Evolutionary conservation across 2,797 vertebrate genomes (phyloP).

Genomic region (Smutsia temminckii): DNA sequence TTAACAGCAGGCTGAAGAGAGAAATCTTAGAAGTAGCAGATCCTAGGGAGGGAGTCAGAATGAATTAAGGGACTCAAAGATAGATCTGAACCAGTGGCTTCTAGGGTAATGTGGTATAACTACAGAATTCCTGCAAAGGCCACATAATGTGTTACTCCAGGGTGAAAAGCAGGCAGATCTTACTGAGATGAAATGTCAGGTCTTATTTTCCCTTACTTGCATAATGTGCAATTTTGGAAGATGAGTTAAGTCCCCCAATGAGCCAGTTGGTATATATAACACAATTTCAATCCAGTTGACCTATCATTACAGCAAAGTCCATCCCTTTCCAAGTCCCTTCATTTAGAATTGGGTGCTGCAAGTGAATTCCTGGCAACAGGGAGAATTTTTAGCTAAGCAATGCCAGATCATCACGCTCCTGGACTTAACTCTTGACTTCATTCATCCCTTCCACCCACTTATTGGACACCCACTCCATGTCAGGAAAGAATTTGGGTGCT

Average conservation of each 20-base stretch:
- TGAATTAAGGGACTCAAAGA: background rate
- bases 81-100: background rate
- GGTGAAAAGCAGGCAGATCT: background rate
- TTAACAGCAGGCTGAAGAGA: slow-evolving; percentile 58
- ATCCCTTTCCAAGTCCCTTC: background rate
- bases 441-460: background rate
- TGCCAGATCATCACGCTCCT: background rate
- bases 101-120: background rate
- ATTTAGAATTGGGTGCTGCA: background rate
- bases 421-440: background rate
- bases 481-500: background rate
- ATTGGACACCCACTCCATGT: background rate
- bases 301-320: background rate
- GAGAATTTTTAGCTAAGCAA: background rate
- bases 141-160: background rate
- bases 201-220: background rate
- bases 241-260: background rate
- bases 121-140: background rate
- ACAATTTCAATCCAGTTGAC: background rate
- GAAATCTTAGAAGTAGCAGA: slow-evolving; percentile 9
- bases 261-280: background rate
- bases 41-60: background rate
- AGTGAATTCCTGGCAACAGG: background rate
- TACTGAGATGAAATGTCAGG: background rate
- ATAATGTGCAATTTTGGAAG: slow-evolving; percentile 17